Evolutionary conservation across 2,797 vertebrate species (phyloP).

Genomic region (Poecilia gillii): DNA sequence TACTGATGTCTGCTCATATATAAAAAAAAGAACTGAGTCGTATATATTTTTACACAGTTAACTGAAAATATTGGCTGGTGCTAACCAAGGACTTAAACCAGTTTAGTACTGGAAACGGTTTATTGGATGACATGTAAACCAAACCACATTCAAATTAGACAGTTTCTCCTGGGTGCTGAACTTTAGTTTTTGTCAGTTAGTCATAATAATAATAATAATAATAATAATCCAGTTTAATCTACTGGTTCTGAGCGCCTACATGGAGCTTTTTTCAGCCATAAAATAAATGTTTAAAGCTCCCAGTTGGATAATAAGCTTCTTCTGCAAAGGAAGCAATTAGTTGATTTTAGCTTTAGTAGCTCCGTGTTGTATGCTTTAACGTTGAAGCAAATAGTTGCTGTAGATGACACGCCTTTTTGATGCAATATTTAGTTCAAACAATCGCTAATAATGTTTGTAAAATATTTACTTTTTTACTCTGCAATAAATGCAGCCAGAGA

Average conservation of each 20-base stretch:
- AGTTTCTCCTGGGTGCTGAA: not conserved
- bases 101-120: not conserved
- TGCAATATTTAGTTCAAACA: not conserved
- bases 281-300: slow-evolving; percentile 1
- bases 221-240: not conserved
- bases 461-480: not conserved
- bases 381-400: not conserved
- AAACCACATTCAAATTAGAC: not conserved
- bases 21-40: not conserved
- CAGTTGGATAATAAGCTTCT: not conserved
- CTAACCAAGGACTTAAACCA: not conserved
- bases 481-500: not conserved
- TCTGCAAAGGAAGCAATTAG: not conserved
- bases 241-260: not conserved
- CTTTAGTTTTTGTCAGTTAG: not conserved
- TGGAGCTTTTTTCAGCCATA: not conserved
- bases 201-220: not conserved
- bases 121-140: not conserved
- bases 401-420: not conserved
- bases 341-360: not conserved
- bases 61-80: not conserved
- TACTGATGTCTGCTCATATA: not conserved
- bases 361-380: not conserved
- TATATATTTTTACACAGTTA: no score
- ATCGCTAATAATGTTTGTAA: not conserved